phyloP scores from a whole-genome alignment of 2,888 invertebrate genomes.

The Ischnus inquisitorius region DNA sequence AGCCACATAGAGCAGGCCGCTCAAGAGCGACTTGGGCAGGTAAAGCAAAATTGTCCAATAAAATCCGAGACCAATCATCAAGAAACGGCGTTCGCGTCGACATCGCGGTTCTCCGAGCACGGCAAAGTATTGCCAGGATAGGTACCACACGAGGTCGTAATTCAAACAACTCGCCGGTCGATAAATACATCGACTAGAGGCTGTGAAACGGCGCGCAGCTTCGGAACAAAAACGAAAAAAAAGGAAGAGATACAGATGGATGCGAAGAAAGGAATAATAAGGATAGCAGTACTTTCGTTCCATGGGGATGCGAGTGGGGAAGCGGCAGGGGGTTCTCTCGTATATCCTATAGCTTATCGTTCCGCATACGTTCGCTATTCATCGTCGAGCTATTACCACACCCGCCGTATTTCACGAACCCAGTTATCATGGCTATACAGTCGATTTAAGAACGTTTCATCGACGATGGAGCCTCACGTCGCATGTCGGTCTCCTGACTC shows the following conservation, averaged over 20 bases:
- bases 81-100: conserved; percentile 17
- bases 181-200: conserved; percentile 62
- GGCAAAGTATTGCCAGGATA: conserved; percentile 8
- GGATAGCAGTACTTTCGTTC: background rate
- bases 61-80: conserved; percentile 35
- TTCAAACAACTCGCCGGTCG: conserved; percentile 55
- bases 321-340: conserved; percentile 7
- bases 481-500: background rate
- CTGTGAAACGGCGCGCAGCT: background rate
- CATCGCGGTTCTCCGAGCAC: conserved; percentile 7
- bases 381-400: conserved; percentile 70
- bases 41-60: conserved; percentile 32
- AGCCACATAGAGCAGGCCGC: background rate
- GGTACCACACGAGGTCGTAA: conserved; percentile 58
- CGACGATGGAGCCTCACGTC: background rate
- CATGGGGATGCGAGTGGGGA: background rate
- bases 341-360: background rate
- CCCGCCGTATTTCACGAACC: conserved; percentile 64
- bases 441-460: conserved; percentile 35
- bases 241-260: background rate
- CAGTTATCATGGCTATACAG: conserved; percentile 9
- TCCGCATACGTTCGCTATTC: conserved; percentile 51
- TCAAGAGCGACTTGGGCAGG: background rate
- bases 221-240: background rate
- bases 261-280: conserved; percentile 20